Conservation (phyloP, 2,888 invertebrate genomes). For the Halocaridina rubra region DNA sequence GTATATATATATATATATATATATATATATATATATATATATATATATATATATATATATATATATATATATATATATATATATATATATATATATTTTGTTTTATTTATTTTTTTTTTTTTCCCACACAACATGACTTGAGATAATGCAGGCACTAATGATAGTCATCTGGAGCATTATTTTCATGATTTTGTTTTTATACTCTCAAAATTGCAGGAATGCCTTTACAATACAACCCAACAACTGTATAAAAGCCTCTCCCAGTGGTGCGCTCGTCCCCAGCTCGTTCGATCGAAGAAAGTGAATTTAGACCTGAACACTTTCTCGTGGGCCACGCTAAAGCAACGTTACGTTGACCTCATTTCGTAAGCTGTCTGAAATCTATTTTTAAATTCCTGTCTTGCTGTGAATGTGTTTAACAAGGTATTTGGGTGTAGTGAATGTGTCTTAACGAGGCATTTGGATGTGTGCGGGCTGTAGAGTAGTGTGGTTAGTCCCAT, state of each 20-base stretch:
- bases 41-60: not conserved
- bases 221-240: conserved; percentile 74
- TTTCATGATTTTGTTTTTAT: too few species aligned
- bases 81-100: not conserved
- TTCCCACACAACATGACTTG: too few species aligned
- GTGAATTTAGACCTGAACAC: conserved; percentile 56
- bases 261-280: conserved; percentile 71
- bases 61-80: not conserved
- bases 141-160: too few species aligned
- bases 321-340: conserved; percentile 54
- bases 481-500: too few species aligned
- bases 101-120: not conserved
- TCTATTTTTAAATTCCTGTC: not conserved
- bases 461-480: too few species aligned
- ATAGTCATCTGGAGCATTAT: too few species aligned
- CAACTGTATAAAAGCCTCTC: conserved; percentile 74
- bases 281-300: conserved; percentile 65
- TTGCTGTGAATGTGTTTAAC: not conserved
- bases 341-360: conserved; percentile 47
- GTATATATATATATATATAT: not conserved
- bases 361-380: conserved; percentile 19
- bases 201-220: too few species aligned
- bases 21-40: not conserved
- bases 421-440: too few species aligned
- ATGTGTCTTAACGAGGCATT: too few species aligned